Percentiles rank a stretch among this genome's conserved stretches.
phyloP scores from a whole-genome alignment of 2,797 vertebrate genomes.

The Dermochelys coriacea region DNA sequence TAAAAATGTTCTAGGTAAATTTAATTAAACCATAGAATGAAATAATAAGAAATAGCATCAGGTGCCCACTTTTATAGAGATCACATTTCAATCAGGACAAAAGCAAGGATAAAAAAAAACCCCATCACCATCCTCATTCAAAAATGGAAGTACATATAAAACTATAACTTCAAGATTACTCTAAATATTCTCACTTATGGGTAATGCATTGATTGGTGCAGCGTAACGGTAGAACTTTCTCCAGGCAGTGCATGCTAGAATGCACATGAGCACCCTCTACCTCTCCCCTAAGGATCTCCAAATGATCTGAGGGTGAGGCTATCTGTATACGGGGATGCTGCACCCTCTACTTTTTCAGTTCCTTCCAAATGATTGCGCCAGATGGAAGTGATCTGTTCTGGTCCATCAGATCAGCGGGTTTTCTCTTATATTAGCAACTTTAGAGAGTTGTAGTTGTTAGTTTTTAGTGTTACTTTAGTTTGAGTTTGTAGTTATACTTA shows the following conservation, averaged over 20 bases:
- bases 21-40: not conserved
- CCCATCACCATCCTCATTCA: too few relatives aligned
- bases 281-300: not conserved
- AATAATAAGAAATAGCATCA: accelerated
- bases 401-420: too few relatives aligned
- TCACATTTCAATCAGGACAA: not conserved
- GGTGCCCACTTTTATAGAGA: not conserved
- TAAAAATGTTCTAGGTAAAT: not conserved
- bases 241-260: not conserved
- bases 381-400: too few relatives aligned
- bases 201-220: not conserved
- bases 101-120: not conserved
- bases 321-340: not conserved
- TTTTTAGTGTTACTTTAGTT: too few relatives aligned
- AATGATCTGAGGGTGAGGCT: not conserved
- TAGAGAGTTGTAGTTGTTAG: too few relatives aligned
- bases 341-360: not conserved
- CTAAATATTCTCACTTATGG: not conserved
- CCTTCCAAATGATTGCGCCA: too few relatives aligned
- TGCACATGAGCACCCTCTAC: not conserved
- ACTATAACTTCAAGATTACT: not conserved
- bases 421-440: too few relatives aligned
- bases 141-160: not conserved
- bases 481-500: too few relatives aligned
- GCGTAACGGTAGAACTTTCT: too few relatives aligned